Conservation (phyloP, 2,888 invertebrate species). For the Leptodirus hochenwartii region DNA sequence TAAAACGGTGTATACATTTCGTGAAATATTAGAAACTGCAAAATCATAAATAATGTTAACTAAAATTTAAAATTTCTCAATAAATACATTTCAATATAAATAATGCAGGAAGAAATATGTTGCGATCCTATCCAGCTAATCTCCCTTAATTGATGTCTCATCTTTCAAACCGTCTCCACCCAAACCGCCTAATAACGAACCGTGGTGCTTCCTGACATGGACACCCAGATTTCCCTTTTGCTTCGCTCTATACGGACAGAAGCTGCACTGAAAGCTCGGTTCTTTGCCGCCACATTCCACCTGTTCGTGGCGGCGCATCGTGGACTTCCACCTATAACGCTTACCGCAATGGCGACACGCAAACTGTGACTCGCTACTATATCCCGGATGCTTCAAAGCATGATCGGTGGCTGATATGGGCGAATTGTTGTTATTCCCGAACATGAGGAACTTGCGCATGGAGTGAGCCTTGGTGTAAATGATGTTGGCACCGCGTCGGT, state of each 20-base stretch:
- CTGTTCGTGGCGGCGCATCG: constrained; percentile 63
- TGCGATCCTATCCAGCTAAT: no score
- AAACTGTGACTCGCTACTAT: constrained; percentile 40
- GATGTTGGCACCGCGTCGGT: constrained; percentile 10
- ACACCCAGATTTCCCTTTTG: constrained; percentile 68
- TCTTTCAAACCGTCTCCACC: no score
- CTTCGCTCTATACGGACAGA: constrained; percentile 63
- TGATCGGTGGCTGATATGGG: no score
- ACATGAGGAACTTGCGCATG: constrained; percentile 16
- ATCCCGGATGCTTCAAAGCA: constrained; percentile 23
- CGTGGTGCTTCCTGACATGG: constrained; percentile 66
- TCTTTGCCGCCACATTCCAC: constrained; percentile 70
- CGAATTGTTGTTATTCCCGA: constrained; percentile 7
- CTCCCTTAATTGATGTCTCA: no score
- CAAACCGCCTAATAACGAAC: no score
- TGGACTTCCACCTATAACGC: constrained; percentile 73
- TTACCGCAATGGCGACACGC: constrained; percentile 72
- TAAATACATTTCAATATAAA: no score
- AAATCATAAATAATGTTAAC: no score
- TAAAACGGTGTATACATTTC: no score
- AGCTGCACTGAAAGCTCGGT: constrained; percentile 63
- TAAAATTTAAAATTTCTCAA: no score
- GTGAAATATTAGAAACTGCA: no score
- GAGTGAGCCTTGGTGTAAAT: constrained; percentile 14
- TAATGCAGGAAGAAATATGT: no score